Base-by-base conservation (phyloP, 2,888 invertebrate species). In the Cotesia congregata region DNA sequence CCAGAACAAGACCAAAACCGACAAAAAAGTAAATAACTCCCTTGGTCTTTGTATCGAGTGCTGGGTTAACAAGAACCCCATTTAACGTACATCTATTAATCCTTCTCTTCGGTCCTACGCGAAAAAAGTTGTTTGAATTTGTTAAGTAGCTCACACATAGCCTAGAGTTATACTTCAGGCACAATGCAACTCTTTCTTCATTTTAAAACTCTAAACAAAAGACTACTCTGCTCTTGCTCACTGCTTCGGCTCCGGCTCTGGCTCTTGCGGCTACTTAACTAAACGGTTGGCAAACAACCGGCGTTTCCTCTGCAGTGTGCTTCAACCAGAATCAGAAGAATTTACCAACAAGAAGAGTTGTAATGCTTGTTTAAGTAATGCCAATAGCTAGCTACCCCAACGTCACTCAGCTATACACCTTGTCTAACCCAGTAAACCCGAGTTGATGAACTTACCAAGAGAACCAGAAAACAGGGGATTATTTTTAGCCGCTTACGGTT, bases 391-490 rank as follows among this genome's bases (percentile, higher is more conserved):
- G 50, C 50, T 3, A 50, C 30, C 30, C 30, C 30, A 30, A 30
- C 30, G 50, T 7, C 12, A 50, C 9, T 50, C 12, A 12, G 50
- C 12, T 50, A 50, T 50, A 12, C 12, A 50, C 9, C 50, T 12
- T 12, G 12, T 12, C 7, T 50, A 50, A 50, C 50, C 50, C 30
- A 65, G 81, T 82, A 83, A 79, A 80, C 77, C 69, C 79, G 72
- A 78, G 80, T 79, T 79, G 79, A 83, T 80, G 79, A 83, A 82
- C 76, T 81, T 77, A 74, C 65, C 71, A 74, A 75, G 62, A 76
- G 70, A 9, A 38, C 9, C 50, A 69, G 30, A 40, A 77, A 72
- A 73, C 62, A 71, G 61, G 9, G 69, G 78, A 72, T 80, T 80
- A 80, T 80, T 81, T 82, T 80, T 76, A 78, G 80, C 74, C 77